phyloP scores from a whole-genome alignment of 2,113 vertebrate species.

The Lasiurus borealis region DNA sequence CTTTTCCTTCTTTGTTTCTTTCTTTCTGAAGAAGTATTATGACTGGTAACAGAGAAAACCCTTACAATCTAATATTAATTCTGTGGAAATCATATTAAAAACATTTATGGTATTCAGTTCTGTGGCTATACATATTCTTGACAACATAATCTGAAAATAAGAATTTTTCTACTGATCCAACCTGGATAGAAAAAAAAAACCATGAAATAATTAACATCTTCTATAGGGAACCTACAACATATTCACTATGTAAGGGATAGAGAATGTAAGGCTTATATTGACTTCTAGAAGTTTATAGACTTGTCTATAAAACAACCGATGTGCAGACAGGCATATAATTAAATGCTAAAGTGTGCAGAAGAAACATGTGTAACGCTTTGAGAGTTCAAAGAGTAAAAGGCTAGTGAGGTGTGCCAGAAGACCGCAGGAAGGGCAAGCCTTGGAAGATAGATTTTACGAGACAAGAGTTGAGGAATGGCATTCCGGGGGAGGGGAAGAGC shows the following conservation, averaged over 20 bases:
- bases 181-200: neutral
- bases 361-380: constrained; percentile 51
- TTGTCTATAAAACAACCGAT: constrained; percentile 68
- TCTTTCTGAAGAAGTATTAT: constrained; percentile 10
- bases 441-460: neutral
- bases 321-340: constrained; percentile 73
- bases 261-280: constrained; percentile 36
- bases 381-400: constrained; percentile 73
- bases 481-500: neutral
- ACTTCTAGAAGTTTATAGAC: constrained; percentile 62
- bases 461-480: neutral
- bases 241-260: neutral
- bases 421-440: neutral
- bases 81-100: neutral
- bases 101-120: neutral
- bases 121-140: neutral
- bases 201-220: neutral
- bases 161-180: neutral
- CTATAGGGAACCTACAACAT: neutral
- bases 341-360: constrained; percentile 21
- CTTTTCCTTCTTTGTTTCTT: neutral
- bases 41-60: neutral
- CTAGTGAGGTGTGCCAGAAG: neutral
- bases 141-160: constrained; percentile 50
- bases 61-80: constrained; percentile 32